phyloP scores from a whole-genome alignment of 2,797 vertebrate genomes.

The Hippopotamyrus pictus region DNA sequence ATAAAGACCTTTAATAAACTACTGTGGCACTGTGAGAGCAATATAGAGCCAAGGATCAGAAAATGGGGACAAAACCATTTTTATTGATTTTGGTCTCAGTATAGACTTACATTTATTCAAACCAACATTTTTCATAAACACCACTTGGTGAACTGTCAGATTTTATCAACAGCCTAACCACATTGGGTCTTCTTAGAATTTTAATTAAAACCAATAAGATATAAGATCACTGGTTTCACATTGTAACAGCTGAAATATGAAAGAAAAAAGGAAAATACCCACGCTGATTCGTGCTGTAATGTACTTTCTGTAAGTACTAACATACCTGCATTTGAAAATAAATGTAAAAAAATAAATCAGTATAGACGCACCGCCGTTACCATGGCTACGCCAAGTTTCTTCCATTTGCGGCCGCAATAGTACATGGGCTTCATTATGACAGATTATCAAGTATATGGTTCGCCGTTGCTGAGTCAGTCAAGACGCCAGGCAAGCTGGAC shows the following conservation, averaged over 20 bases:
- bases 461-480: background rate
- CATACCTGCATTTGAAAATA: background rate
- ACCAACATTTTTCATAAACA: background rate
- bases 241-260: background rate
- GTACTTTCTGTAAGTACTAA: background rate
- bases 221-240: background rate
- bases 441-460: background rate
- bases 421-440: background rate
- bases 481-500: background rate
- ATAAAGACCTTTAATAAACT: background rate
- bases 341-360: background rate
- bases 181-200: background rate
- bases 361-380: background rate
- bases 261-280: background rate
- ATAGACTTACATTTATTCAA: background rate
- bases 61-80: background rate
- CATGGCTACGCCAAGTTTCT: background rate
- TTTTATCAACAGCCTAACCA: background rate
- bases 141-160: background rate
- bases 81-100: background rate
- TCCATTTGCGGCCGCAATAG: background rate
- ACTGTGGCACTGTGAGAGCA: background rate
- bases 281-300: background rate
- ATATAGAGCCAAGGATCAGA: background rate
- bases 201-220: constrained; percentile 1